Base-by-base conservation (phyloP, 2,113 vertebrate genomes). In the Oplegnathus fasciatus region DNA sequence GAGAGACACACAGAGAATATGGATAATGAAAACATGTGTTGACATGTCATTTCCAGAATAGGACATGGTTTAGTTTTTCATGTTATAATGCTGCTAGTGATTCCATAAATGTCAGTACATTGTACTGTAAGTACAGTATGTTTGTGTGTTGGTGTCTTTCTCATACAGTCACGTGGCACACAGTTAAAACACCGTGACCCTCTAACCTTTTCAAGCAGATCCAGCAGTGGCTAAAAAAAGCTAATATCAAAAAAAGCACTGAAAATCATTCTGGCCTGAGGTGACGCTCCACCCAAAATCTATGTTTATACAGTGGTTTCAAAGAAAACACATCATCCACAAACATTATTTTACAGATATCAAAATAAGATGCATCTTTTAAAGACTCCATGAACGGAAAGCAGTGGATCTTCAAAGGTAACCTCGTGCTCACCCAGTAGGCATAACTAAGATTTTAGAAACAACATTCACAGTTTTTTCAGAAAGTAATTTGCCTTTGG, bases 241-340 rank as follows among this genome's bases (percentile, higher is more conserved):
- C 9, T 9, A 13, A 37, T 18, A 24, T 26, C 14, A n/a, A 10
- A n/a, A 46, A 1, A 50, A 34, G n/a, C 37, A 76, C 0, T n/a
- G n/a, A 42, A 42, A 52, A 37, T 24, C 1, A 37, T n/a, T 55
- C 32, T 26, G 34, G 20, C 52, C 2, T 40, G 9, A n/a, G 17
- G 9, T 32, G 5, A 26, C 6, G n/a, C n/a, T 3, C n/a, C 46
- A 22, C 8, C 3, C 0, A 14, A 32, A 58, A 67, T 32, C 46
- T 42, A 4, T 5, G 13, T 32, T 13, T 15, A 24, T n/a, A 40
- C 5, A 48, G 46, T 10, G 11, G 9, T 1, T 46, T 75, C 11
- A 50, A 44, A 77, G 17, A 69, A 71, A 72, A 20, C 18, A 81
- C 37, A 58, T 26, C 13, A 34, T 9, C 50, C 55, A 69, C 26